These are phyloP conservation scores for Pseudopleuronectes americanus DNA, from an alignment of 2,797 vertebrate genomes.

Conservation along the genomic window DNA sequence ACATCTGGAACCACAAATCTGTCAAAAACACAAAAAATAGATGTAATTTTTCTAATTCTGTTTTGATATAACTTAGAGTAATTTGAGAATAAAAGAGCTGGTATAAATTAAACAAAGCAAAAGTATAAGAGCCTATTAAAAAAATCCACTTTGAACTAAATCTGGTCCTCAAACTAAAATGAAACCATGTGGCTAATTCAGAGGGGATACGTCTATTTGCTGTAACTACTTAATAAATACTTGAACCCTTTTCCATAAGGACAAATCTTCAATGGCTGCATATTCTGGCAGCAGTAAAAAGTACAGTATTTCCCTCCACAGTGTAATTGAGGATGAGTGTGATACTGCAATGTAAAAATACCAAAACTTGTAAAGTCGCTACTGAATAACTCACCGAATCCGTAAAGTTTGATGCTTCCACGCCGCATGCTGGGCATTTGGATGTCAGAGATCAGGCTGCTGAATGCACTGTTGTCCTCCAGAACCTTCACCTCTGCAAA, in stretches of 20 bases:
- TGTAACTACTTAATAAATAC: background rate
- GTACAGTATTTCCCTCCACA: background rate
- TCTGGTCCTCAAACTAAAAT: background rate
- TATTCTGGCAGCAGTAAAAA: background rate
- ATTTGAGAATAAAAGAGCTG: background rate
- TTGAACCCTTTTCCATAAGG: background rate
- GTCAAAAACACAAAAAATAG: conserved; percentile 9
- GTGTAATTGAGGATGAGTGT: background rate
- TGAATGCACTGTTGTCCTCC: conserved; percentile 87
- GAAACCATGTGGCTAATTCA: background rate
- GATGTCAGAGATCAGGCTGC: conserved; percentile 78
- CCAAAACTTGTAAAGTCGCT: background rate
- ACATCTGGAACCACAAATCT: conserved; percentile 97
- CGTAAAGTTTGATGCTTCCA: conserved; percentile 72
- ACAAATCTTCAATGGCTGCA: background rate
- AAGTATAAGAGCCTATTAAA: too few species aligned
- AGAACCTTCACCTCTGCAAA: conserved; percentile 82
- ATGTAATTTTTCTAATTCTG: background rate
- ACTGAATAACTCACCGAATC: conserved; percentile 79
- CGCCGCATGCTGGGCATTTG: conserved; percentile 87
- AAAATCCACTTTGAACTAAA: too few species aligned
- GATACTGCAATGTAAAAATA: background rate
- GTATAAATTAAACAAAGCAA: too few species aligned
- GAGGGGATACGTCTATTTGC: background rate
- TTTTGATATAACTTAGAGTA: background rate